Base-by-base conservation (phyloP, 2,888 invertebrate species). In the Bellardia pandia region DNA sequence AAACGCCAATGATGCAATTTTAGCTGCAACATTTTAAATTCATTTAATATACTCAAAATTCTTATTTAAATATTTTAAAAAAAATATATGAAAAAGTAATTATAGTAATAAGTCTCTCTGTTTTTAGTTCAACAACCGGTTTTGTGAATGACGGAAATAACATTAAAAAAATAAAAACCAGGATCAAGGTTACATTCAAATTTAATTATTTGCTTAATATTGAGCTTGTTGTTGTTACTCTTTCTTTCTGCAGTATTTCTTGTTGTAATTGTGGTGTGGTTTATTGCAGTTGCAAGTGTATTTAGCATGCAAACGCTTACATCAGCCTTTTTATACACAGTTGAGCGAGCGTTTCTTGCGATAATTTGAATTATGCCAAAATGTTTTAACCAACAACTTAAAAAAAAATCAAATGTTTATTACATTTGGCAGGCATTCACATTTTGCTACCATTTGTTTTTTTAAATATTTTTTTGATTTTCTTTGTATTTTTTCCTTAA, bases 161-260 rank as follows among this genome's bases (percentile, higher is more conserved):
- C 58, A 84, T 80, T 76, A 45, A 74, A 58, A 51, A 11, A 40
- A 71, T 13, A 56, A 56, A 33, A 33, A 51, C 69, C 75, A 85
- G 85, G 87, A 87, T 87, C 87, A 87, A 87, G 87, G 87, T 78
- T 58, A 74, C 71, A 87, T 87, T 87, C 78, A 87, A 87, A 87
- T 85, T 85, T 78, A 33, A 66, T 77, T 75, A 69, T 79, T 60
- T 56, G 42, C 30, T 51, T 75, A 7, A 40, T 33, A 14, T 9
- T 71, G 40, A 40, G 11, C n/a, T n/a, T n/a, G 48, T 75, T 48
- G 16, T 23, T 66, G 14, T 69, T 60, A 62, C 53, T 48, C 48
- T 68, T 30, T 23, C 33, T n/a, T 30, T 23, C 33, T n/a, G 40
- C 16, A 33, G 45, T 48, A 23, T 56, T 72, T 72, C 33, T 42